These are phyloP conservation scores for Autographa pulchrina DNA, from an alignment of 2,888 invertebrate genomes.

Conservation along the genomic window DNA sequence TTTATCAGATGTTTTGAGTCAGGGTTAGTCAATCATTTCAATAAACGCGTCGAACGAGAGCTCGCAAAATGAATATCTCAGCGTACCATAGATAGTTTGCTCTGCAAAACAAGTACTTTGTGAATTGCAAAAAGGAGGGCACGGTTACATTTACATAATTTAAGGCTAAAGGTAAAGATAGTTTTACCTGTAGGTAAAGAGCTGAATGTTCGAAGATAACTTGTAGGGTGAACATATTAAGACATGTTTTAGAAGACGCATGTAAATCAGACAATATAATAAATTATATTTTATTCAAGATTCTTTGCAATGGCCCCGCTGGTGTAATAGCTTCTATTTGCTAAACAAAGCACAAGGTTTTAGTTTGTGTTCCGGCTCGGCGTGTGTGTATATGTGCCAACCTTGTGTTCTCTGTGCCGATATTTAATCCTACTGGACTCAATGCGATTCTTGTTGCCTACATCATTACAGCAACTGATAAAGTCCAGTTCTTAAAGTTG, in stretches of 20 bases:
- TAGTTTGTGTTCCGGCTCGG: slow-evolving; percentile 56
- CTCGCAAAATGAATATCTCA: slow-evolving; percentile 50
- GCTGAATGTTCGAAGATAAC: slow-evolving; percentile 20
- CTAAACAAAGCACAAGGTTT: slow-evolving; percentile 63
- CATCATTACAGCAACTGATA: slow-evolving; percentile 7
- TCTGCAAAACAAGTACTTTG: slow-evolving; percentile 45
- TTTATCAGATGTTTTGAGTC: slow-evolving; percentile 72
- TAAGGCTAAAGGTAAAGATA: slow-evolving; percentile 61
- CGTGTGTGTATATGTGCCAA: slow-evolving; percentile 48
- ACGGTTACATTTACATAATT: slow-evolving; percentile 54
- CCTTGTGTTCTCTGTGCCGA: slow-evolving; percentile 51
- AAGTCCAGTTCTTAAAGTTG: background rate
- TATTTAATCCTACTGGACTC: slow-evolving; percentile 52
- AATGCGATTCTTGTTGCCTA: slow-evolving; percentile 20
- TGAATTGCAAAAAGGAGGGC: slow-evolving; percentile 57
- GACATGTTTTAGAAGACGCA: slow-evolving; percentile 12
- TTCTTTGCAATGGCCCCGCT: slow-evolving; percentile 54
- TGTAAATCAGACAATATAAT: slow-evolving; percentile 36
- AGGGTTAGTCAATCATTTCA: slow-evolving; percentile 77
- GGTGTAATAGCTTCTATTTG: slow-evolving; percentile 56
- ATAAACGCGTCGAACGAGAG: slow-evolving; percentile 56
- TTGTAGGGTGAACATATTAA: slow-evolving; percentile 27
- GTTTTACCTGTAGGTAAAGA: slow-evolving; percentile 51
- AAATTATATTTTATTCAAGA: slow-evolving; percentile 50
- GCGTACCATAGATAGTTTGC: slow-evolving; percentile 48